A percentile compares a stretch with the other conserved stretches of the same genome.
These are phyloP conservation scores for Polietes domitor DNA, from an alignment of 2,888 invertebrate species.

Conservation along the genomic window DNA sequence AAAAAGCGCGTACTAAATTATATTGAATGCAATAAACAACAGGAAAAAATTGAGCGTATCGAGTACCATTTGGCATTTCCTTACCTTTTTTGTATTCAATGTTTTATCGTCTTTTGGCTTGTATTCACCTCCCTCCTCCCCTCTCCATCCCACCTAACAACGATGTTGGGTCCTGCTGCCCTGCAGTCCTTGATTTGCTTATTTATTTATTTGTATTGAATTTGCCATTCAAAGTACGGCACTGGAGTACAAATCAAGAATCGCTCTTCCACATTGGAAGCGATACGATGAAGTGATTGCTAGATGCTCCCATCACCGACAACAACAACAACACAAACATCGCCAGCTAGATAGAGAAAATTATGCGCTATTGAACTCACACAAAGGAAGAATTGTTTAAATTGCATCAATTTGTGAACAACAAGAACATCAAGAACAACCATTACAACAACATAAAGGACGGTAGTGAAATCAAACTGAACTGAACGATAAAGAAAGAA, in stretches of 20 bases:
- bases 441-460: not conserved
- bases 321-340: not conserved
- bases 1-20: not conserved
- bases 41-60: not conserved
- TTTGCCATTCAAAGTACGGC: slow-evolving; percentile 55
- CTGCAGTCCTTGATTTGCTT: slow-evolving; percentile 34
- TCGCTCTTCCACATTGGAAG: slow-evolving; percentile 34
- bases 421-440: slow-evolving; percentile 22
- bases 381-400: slow-evolving; percentile 60
- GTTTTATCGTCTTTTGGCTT: slow-evolving; percentile 5
- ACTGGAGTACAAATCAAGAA: slow-evolving; percentile 26
- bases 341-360: slow-evolving; percentile 25
- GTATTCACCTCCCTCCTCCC: not conserved
- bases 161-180: not conserved
- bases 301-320: not conserved
- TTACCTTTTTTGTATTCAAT: not conserved
- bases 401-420: slow-evolving; percentile 67
- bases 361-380: slow-evolving; percentile 66
- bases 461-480: slow-evolving; percentile 10
- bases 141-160: not conserved
- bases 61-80: slow-evolving; percentile 26
- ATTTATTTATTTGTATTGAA: slow-evolving; percentile 50
- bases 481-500: slow-evolving; percentile 24
- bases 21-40: not conserved
- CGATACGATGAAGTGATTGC: slow-evolving; percentile 21